Percentiles rank a stretch among this genome's conserved stretches.
Evolutionary conservation across 2,113 vertebrate species (phyloP).

Genomic region (Aepyceros melampus): DNA sequence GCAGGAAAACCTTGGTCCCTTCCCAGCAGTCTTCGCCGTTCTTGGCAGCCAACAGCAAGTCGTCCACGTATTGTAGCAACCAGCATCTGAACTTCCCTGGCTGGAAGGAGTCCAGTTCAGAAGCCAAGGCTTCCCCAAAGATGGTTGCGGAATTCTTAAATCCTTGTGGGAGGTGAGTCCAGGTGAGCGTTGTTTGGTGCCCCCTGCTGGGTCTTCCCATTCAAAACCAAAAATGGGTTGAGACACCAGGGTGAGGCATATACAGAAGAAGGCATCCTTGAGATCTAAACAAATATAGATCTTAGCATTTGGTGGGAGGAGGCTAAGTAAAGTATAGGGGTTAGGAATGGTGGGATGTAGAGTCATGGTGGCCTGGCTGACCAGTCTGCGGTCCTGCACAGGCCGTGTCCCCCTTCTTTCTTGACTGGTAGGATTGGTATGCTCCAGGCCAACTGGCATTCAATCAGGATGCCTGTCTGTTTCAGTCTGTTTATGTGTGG

Average conservation of each 20-base stretch:
- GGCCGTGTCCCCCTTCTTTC: background rate
- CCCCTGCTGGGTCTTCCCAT: background rate
- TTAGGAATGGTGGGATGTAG: background rate
- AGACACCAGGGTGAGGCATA: background rate
- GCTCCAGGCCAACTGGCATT: background rate
- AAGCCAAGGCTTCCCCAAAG: background rate
- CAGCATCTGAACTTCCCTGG: background rate
- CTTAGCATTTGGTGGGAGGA: background rate
- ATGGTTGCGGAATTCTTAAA: background rate
- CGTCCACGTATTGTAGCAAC: background rate
- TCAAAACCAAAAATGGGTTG: background rate
- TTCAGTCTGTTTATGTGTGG: background rate
- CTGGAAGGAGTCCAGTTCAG: background rate
- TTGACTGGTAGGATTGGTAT: background rate
- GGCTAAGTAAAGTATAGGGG: background rate
- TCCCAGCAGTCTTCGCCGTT: accelerated
- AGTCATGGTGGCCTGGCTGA: background rate
- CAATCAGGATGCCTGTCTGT: background rate
- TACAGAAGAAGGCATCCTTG: background rate
- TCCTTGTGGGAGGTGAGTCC: background rate
- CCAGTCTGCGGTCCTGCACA: background rate
- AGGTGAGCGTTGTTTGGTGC: background rate
- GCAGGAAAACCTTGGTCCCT: background rate
- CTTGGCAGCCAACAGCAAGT: background rate
- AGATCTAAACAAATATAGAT: background rate